These are phyloP conservation scores for Globodera rostochiensis DNA, from an alignment of 1,140 invertebrate species.

Conservation along the genomic window DNA sequence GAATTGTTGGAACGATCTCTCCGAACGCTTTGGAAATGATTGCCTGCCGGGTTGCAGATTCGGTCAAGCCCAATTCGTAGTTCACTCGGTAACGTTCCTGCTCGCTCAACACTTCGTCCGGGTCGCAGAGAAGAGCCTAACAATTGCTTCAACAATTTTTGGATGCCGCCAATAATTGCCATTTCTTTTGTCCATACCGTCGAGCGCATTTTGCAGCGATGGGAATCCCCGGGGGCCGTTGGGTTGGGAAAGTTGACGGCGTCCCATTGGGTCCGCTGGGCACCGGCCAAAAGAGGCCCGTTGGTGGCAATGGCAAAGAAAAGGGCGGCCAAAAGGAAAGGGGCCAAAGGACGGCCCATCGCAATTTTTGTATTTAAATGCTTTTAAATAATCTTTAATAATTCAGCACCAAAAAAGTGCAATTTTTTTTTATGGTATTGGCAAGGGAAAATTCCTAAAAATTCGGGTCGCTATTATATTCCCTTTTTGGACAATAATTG, in stretches of 20 bases:
- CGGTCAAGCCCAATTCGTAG: conserved; percentile 59
- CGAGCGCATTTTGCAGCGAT: conserved; percentile 58
- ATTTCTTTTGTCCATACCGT: background rate
- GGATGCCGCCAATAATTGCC: too few relatives aligned
- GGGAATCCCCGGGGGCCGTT: conserved; percentile 34
- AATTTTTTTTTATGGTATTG: too few relatives aligned
- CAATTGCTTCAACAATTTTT: too few relatives aligned
- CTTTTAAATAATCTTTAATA: too few relatives aligned
- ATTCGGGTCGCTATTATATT: too few relatives aligned
- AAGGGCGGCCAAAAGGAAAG: background rate
- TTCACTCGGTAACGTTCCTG: conserved; percentile 58
- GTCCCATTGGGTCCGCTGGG: conserved; percentile 46
- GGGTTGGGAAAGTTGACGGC: conserved; percentile 59
- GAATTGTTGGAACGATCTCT: background rate
- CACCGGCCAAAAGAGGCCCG: background rate
- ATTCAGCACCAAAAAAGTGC: too few relatives aligned
- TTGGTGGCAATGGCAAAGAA: background rate
- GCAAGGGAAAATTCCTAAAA: too few relatives aligned
- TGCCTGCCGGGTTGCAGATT: conserved; percentile 53
- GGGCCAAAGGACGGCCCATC: background rate
- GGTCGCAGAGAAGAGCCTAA: conserved; percentile 56
- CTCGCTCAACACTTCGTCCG: conserved; percentile 57
- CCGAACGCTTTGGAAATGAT: conserved; percentile 1
- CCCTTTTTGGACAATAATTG: background rate
- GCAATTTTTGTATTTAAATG: background rate